Base-by-base conservation (phyloP, 2,888 invertebrate genomes). In the Zaprionus obscuricornis region DNA sequence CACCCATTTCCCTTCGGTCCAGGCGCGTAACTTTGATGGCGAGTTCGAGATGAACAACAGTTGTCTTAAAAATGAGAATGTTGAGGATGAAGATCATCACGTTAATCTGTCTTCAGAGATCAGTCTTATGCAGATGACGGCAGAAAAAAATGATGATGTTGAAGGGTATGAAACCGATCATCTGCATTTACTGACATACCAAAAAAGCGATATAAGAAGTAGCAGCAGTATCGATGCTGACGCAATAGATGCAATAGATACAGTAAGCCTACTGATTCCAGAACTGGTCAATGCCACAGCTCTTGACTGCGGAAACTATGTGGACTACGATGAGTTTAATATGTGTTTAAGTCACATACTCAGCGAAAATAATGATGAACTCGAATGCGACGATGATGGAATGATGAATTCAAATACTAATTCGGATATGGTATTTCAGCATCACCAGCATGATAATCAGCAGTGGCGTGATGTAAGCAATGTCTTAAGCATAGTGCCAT, bases 261-360 rank as follows among this genome's bases (percentile, higher is more conserved):
- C 81, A 14, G 77, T 81, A 4, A 76, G 78, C 34, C 49, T 88
- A 24, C 66, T 88, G 8, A 68, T 88, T 47, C 78, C 88, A 0
- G 88, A 88, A 33, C 45, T 85, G 33, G 70, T 65, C 34, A 75
- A 76, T 47, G 71, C 68, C 17, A 66, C 86, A 8, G 66, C 71
- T 5, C 50, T 82, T 24, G 86, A 87, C 40, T 87, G 87, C 17
- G 82, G 73, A 6, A 87, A 73, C 49, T 88, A 86, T 66, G 86
- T 87, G 6, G 88, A 88, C 63, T 87, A 87, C 43, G 88, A 87
- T 68, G 88, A 88, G 66, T 88, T 88, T 24, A 88, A 88, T 52
- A 74, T 88, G 66, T 88, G 88, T 52, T 70, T 88, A 47, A 88
- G 79, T 37, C 88, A 85, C 49, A 85, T 88, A 36, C 75, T 88